Evolutionary conservation across 2,888 invertebrate species (phyloP).

Genomic region (Bruchidius siliquastri): DNA sequence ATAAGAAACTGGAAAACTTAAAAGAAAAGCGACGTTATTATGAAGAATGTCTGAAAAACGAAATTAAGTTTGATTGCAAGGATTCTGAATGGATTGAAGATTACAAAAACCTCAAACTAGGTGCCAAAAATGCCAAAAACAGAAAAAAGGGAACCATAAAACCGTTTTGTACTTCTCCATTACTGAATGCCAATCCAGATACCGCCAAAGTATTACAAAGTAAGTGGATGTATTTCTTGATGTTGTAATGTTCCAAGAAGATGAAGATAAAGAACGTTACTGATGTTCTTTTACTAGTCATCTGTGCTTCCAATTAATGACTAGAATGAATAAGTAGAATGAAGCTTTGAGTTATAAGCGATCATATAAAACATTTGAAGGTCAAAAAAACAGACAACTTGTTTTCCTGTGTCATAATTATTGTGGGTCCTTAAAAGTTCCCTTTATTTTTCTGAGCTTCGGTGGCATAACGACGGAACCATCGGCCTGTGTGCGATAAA

Average conservation of each 20-base stretch:
- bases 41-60: conserved; percentile 37
- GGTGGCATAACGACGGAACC: too few species aligned
- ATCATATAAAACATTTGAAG: too few species aligned
- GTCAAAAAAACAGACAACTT: too few species aligned
- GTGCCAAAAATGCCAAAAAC: conserved; percentile 16
- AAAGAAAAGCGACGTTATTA: conserved; percentile 58
- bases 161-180: conserved; percentile 35
- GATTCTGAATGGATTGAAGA: conserved; percentile 40
- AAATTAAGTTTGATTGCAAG: conserved; percentile 34
- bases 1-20: conserved; percentile 62
- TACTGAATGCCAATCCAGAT: conserved; percentile 24
- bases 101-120: conserved; percentile 38
- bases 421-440: too few species aligned
- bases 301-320: too few species aligned
- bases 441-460: too few species aligned
- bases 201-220: conserved; percentile 8
- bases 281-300: too few species aligned
- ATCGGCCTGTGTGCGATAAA: too few species aligned
- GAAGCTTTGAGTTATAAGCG: too few species aligned
- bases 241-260: background rate
- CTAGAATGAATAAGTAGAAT: too few species aligned
- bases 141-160: conserved; percentile 28
- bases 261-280: too few species aligned
- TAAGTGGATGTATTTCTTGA: background rate
- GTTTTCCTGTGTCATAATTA: too few species aligned